Conservation (phyloP, 1,140 invertebrate genomes). For the Hormaphis cornu region DNA sequence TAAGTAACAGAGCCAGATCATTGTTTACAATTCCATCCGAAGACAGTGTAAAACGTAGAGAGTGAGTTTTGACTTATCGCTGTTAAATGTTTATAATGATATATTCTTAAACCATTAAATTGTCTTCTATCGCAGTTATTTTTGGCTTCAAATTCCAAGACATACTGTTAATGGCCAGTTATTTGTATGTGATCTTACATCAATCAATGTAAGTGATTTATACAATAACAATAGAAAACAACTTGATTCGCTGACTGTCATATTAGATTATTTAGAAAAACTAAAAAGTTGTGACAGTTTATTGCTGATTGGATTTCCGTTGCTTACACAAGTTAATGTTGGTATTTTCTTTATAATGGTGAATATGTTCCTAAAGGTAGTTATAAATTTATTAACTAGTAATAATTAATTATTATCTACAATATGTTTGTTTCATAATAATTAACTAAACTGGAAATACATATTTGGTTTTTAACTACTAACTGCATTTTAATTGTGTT, state of each 20-base stretch:
- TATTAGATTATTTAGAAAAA: slow-evolving; percentile 9
- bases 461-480: background rate
- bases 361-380: slow-evolving; percentile 21
- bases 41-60: slow-evolving; percentile 9
- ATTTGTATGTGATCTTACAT: slow-evolving; percentile 13
- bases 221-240: slow-evolving; percentile 22
- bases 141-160: slow-evolving; percentile 22
- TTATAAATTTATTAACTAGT: background rate
- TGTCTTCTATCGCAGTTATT: background rate
- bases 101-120: background rate
- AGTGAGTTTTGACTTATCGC: background rate
- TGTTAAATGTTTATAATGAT: background rate
- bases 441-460: too few species aligned
- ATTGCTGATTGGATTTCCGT: slow-evolving; percentile 16
- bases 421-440: too few species aligned
- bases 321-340: slow-evolving; percentile 28
- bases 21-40: slow-evolving; percentile 21
- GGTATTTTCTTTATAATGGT: background rate
- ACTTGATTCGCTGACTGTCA: slow-evolving; percentile 15
- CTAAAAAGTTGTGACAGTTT: slow-evolving; percentile 16
- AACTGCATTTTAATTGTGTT: background rate
- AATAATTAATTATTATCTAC: too few species aligned
- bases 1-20: slow-evolving; percentile 22
- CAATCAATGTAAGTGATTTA: slow-evolving; percentile 10
- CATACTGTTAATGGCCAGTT: background rate